Percentiles rank a stretch among this genome's conserved stretches.
These are phyloP conservation scores for Nilaparvata lugens DNA, from an alignment of 1,140 invertebrate genomes.

Conservation along the genomic window DNA sequence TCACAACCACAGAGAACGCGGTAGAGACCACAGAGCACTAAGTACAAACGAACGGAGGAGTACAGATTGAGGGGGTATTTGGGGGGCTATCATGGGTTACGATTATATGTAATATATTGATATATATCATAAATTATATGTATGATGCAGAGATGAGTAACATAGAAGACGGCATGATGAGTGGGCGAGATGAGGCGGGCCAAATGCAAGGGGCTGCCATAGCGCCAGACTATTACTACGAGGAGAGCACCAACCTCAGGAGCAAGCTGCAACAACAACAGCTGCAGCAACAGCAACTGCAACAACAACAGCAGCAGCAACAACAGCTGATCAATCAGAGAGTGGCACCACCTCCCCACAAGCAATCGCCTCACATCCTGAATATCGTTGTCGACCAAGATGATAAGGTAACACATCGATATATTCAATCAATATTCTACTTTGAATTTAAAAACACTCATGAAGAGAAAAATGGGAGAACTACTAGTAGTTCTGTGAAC, in stretches of 20 bases:
- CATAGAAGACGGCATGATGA: slow-evolving; percentile 6
- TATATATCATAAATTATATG: neutral
- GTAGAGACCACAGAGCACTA: too few species aligned
- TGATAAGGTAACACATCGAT: too few species aligned
- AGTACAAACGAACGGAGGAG: too few species aligned
- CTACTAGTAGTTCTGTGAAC: too few species aligned
- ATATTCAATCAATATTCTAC: too few species aligned
- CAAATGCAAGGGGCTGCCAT: neutral
- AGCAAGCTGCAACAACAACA: slow-evolving; percentile 3
- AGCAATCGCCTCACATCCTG: too few species aligned
- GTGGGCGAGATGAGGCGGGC: neutral
- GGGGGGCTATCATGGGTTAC: too few species aligned
- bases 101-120: neutral
- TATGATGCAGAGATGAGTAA: neutral
- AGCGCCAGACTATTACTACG: slow-evolving; percentile 18
- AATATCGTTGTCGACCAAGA: too few species aligned
- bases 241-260: slow-evolving; percentile 16
- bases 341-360: too few species aligned
- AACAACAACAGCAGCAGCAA: slow-evolving; percentile 11
- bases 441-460: neutral
- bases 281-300: slow-evolving; percentile 4
- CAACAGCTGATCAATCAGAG: neutral
- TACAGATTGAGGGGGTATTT: too few species aligned
- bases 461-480: slow-evolving; percentile 6
- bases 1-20: too few species aligned